Conservation (phyloP, 2,113 vertebrate species). For the Notarius quadriscutis region DNA sequence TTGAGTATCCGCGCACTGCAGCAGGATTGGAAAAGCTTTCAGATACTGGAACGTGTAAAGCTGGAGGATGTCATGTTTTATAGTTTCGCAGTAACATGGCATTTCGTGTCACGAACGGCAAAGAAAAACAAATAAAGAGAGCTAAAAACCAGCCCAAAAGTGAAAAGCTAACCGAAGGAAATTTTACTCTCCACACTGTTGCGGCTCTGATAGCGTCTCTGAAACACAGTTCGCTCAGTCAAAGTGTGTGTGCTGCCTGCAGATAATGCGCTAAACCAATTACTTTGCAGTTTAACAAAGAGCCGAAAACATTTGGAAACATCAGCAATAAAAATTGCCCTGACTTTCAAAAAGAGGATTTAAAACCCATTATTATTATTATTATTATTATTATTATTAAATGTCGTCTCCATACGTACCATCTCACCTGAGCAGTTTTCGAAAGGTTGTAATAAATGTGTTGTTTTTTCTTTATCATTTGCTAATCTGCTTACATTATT, state of each 20-base stretch:
- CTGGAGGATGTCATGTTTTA: background rate
- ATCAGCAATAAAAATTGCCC: conserved; percentile 1
- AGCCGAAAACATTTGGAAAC: conserved; percentile 4
- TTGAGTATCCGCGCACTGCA: too few relatives aligned
- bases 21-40: too few relatives aligned
- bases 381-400: too few relatives aligned
- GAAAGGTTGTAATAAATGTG: background rate
- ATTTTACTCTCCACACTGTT: background rate
- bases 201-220: background rate
- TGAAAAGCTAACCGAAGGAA: background rate
- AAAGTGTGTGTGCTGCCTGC: background rate
- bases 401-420: background rate
- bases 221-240: background rate
- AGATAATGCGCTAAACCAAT: conserved; percentile 19
- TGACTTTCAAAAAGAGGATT: background rate
- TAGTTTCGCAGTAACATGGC: background rate
- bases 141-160: background rate
- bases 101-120: background rate
- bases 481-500: background rate
- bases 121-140: too few relatives aligned
- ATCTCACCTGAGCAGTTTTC: too few relatives aligned
- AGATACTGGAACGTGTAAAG: background rate
- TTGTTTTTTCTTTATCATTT: background rate
- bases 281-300: conserved; percentile 20
- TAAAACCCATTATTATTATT: background rate